phyloP scores from a whole-genome alignment of 30 jellyfish, hydroid and myxozoan genomes.

The Cassiopea xamachana region DNA sequence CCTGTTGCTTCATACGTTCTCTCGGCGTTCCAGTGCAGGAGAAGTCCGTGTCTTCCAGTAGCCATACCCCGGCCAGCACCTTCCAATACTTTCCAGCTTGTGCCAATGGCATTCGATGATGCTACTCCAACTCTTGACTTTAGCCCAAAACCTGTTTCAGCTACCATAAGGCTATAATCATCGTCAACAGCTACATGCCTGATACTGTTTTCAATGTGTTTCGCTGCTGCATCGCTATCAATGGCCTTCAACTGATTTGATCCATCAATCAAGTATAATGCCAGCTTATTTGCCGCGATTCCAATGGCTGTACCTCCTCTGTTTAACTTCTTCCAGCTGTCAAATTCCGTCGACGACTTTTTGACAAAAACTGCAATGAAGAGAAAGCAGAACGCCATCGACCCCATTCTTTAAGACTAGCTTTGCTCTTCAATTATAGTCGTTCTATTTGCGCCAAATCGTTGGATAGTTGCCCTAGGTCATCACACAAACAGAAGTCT shows the following conservation, averaged over 20 bases:
- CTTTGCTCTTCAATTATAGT: too few species aligned
- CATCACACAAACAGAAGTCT: too few species aligned
- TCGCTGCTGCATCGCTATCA: neutral
- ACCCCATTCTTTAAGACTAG: too few species aligned
- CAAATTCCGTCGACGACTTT: neutral
- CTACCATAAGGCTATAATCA: neutral
- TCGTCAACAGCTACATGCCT: slow-evolving; percentile 15
- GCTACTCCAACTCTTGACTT: slow-evolving; percentile 6
- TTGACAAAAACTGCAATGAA: neutral
- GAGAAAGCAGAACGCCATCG: neutral
- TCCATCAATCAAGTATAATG: neutral
- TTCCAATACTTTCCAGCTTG: neutral
- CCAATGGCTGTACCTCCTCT: neutral
- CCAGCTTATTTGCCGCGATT: slow-evolving; percentile 11
- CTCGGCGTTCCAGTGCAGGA: neutral
- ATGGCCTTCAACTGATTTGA: neutral
- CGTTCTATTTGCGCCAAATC: too few species aligned
- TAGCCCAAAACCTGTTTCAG: neutral
- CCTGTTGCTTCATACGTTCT: neutral
- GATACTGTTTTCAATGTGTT: neutral
- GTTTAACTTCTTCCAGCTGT: slow-evolving; percentile 8
- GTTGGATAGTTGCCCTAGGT: too few species aligned
- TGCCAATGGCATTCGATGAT: slow-evolving; percentile 26
- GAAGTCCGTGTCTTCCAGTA: slow-evolving; percentile 32
- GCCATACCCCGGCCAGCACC: neutral